Evolutionary conservation across 2,888 invertebrate species (phyloP), one percentile per base, ranked within the genome.

Genomic region (Melinopterus prodromus): DNA sequence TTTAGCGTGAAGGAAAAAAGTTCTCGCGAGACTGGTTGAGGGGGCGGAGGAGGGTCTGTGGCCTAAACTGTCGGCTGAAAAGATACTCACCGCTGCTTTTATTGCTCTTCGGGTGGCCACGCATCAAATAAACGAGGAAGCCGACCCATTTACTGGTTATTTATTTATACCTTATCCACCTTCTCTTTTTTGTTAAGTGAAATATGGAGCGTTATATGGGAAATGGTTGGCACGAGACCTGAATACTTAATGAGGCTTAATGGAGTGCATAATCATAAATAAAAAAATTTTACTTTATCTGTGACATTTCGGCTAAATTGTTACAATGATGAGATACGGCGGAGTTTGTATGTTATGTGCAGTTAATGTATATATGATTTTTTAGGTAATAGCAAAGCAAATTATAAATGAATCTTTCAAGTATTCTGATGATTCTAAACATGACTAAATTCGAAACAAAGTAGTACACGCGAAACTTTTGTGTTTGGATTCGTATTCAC

Each of bases 151-250:
- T 53, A 12, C 53, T 12, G 53, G 53, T 53, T 53, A 53, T 53
- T 53, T 53, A 53, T 53, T 53, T 53, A 53, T 53, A 53, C 53
- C 53, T 53, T 53, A 53, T 53, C 53, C 53, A 53, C 53, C 53
- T 12, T 12, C 9, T 53, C 5, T 53, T 53, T 53, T 53, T 12
- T 53, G 1, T 53, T 9, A 53, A 9, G 53, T 53, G 53, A 53
- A 53, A 53, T 53, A 53, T 53, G 53, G 12, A 53, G 53, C 53
- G 12, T 1, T 53, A 53, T 12, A 53, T 12, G 7, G 53, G 5
- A 12, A 6, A 12, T 53, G 53, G 53, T 12, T 53, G 53, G 53
- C 53, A 53, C 1, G 12, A 53, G 53, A 7, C 53, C 53, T 3
- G 53, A 53, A 53, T 53, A 12, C 53, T 53, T 9, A 53, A 53